phyloP scores from a whole-genome alignment of 2,113 vertebrate species.

The Nibea coibor region DNA sequence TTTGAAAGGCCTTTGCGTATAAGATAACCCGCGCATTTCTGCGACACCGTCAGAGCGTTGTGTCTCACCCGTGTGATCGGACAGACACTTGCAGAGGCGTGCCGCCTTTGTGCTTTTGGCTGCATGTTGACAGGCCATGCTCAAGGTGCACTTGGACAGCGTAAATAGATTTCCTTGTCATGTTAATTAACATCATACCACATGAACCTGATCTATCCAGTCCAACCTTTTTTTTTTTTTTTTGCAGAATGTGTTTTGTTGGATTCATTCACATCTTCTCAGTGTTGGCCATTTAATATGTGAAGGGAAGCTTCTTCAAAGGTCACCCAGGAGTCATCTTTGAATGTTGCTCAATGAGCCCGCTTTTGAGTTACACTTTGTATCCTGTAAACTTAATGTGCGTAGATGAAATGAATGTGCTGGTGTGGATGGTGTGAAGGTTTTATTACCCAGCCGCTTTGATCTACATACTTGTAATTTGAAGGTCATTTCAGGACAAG shows the following conservation, averaged over 20 bases:
- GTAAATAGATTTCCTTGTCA: slow-evolving; percentile 10
- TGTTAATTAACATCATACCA: slow-evolving; percentile 34
- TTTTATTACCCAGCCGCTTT: background rate
- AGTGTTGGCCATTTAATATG: background rate
- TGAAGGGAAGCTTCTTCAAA: slow-evolving; percentile 18
- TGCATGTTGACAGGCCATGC: slow-evolving; percentile 1
- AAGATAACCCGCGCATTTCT: background rate
- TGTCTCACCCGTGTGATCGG: background rate
- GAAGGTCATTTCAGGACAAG: slow-evolving; percentile 1
- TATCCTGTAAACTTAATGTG: background rate
- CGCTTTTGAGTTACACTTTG: background rate
- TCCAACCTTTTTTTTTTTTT: background rate
- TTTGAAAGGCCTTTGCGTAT: background rate
- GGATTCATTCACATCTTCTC: background rate
- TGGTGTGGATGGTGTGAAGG: background rate
- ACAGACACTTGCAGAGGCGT: background rate
- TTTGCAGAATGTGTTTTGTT: slow-evolving; percentile 1
- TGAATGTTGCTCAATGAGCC: background rate
- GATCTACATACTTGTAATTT: slow-evolving; percentile 12
- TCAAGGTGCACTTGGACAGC: slow-evolving; percentile 5
- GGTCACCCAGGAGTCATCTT: background rate
- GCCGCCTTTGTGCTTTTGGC: background rate
- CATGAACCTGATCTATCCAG: slow-evolving; percentile 26
- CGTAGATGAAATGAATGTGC: background rate
- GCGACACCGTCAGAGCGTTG: slow-evolving; percentile 8